phyloP scores from a whole-genome alignment of 2,888 invertebrate species.

The Agrenia bidenticulata region DNA sequence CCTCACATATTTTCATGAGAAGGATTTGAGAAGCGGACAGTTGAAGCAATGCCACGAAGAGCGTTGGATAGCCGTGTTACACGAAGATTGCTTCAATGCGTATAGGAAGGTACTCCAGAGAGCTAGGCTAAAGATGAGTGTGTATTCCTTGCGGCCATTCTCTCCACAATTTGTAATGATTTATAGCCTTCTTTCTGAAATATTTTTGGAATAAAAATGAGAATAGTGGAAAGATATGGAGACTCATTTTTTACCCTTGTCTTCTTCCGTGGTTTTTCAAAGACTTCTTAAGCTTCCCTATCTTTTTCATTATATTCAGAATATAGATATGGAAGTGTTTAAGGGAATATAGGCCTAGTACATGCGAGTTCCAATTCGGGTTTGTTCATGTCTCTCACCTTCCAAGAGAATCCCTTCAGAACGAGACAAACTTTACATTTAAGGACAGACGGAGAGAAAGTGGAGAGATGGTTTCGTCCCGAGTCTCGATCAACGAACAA shows the following conservation, averaged over 20 bases:
- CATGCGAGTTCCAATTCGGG: background rate
- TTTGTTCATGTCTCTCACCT: conserved; percentile 1
- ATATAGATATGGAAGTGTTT: background rate
- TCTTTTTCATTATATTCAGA: background rate
- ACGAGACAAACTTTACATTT: background rate
- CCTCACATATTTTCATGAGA: background rate
- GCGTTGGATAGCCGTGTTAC: background rate
- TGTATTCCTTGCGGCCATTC: conserved; percentile 26
- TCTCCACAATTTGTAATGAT: conserved; percentile 29
- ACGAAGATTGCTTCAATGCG: background rate
- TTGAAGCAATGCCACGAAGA: background rate
- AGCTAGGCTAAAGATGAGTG: no score
- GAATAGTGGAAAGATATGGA: conserved; percentile 22
- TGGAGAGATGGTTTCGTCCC: background rate
- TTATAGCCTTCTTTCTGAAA: conserved; percentile 26
- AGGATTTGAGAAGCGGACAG: no score
- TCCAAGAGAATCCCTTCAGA: background rate
- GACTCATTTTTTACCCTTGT: conserved; percentile 28
- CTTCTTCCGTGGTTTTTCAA: conserved; percentile 6
- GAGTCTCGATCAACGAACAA: background rate
- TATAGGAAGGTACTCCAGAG: background rate
- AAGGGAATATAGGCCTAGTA: background rate
- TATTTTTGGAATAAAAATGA: conserved; percentile 31
- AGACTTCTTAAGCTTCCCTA: background rate
- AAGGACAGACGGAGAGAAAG: background rate